Evolutionary conservation across 2,797 vertebrate genomes (phyloP), one percentile per base, ranked within the genome.

Genomic region (Arnoldichthys spilopterus): DNA sequence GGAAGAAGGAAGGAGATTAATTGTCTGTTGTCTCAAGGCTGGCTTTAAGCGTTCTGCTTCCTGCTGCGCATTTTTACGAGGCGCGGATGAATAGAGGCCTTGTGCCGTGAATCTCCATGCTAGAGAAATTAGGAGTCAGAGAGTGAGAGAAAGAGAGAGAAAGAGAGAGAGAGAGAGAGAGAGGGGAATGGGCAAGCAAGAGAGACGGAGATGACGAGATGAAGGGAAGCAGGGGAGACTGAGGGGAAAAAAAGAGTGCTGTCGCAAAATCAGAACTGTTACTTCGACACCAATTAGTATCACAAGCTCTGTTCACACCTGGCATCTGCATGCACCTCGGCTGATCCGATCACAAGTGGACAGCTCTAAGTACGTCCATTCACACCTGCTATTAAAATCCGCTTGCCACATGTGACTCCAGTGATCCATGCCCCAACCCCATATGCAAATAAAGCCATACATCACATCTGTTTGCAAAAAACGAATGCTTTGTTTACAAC

Each of bases 31-130:
- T 89, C 20, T 70, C 9, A 67, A 82, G 79, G 87, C 89, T 88
- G 86, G 68, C 84, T 89, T 82, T 82, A 70, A 81, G 82, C 83
- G 87, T 70, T 70, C 61, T 76, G 77, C 72, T 86, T 74, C 86
- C 85, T 82, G 79, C 85, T 37, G 6, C 56, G 28, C 84, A 87
- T 86, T 90, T 90, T 84, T 82, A 89, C 67, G n/a, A 88, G 82
- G 73, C 68, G 32, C 61, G 76, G 85, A 88, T 90, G 84, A 90
- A 92, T 87, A 86, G 51, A 86, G 79, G 37, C 69, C 64, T 62
- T 79, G 69, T 85, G 84, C 80, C 61, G 77, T 53, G 77, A 75
- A 84, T 87, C 89, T 76, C 76, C 51, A 72, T 76, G 68, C 84
- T 82, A 83, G 87, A 87, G 81, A 89, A 91, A 90, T 85, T 73